Base-by-base conservation (phyloP, 1,140 invertebrate species). In the Steinernema feltiae region DNA sequence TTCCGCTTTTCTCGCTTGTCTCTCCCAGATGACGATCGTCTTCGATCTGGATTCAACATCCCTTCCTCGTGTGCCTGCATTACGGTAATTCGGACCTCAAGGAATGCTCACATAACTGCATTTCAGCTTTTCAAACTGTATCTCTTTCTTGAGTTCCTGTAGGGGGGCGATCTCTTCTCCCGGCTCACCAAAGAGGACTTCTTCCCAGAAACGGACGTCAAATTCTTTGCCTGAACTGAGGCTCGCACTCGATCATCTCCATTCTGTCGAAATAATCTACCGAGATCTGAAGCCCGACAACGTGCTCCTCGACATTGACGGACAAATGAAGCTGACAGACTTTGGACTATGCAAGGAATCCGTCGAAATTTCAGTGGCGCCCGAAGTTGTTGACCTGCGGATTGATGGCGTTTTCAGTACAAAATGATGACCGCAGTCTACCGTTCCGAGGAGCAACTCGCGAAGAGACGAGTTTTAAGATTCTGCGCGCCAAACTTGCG, bases 201-300 rank as follows among this genome's bases (percentile, higher is more conserved):
- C 95, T 98, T 99, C 86, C 98, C 96, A 1, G 97, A 99, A 89
- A 95, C 98, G 87, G 96, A 99, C 89, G 97, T 98, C 0, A 98
- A 98, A 87, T 99, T 99, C 89, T 89, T 88, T 99, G 85, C 96
- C 97, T 1, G 97, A 99, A 88, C 89, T 99, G 86, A 95, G 94
- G 17, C 89, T 99, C 85, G 96, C 97, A 17, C 88, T 99, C 82
- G 93, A 97, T 88, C 96, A 99, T 89, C 91, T 99, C 76, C 97
- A 99, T 87, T 90, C 90, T 73, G 88, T 98, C 78, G 97, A 95
- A 77, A 98, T 99, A 78, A 97, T 99, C 86, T 98, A 99, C 88
- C 90, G 96, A 84, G 96, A 98, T 90, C 89, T 99, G 32, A 98
- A 99, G 88, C 96, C 96, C 69, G 96, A 99, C 90, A 99, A 98